Conservation (phyloP, 1,140 invertebrate species). For the Neodiprion lecontei region DNA sequence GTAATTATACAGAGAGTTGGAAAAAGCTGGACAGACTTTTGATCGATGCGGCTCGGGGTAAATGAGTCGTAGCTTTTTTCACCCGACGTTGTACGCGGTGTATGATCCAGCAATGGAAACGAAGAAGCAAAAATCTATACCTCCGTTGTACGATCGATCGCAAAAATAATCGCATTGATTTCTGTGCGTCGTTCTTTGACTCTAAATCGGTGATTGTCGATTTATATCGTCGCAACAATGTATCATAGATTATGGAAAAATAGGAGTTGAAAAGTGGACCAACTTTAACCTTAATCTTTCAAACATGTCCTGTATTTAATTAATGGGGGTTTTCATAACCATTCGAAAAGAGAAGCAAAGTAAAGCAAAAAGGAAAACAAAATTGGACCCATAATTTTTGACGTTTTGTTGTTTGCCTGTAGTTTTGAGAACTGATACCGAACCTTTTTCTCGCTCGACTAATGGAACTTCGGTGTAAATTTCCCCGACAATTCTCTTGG, state of each 20-base stretch:
- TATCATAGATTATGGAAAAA: no score
- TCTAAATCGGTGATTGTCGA: no score
- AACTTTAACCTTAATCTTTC: neutral
- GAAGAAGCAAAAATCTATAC: no score
- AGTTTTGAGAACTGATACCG: neutral
- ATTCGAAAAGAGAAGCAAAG: neutral
- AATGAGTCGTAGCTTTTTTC: neutral
- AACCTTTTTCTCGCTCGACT: neutral
- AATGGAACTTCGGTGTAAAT: constrained; percentile 3
- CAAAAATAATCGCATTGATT: no score
- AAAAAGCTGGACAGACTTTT: constrained; percentile 3
- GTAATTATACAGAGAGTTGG: neutral
- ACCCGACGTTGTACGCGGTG: neutral
- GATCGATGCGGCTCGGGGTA: neutral
- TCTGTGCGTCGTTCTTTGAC: no score
- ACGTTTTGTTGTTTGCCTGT: neutral
- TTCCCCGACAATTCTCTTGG: neutral
- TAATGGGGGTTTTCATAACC: neutral
- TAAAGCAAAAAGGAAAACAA: neutral
- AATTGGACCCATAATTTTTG: neutral
- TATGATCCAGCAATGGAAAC: no score
- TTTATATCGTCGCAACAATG: no score
- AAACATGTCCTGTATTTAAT: neutral
- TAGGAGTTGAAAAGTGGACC: no score
- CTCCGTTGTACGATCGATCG: no score